Conservation (phyloP, 2,888 invertebrate species). For the Cactoblastis cactorum region DNA sequence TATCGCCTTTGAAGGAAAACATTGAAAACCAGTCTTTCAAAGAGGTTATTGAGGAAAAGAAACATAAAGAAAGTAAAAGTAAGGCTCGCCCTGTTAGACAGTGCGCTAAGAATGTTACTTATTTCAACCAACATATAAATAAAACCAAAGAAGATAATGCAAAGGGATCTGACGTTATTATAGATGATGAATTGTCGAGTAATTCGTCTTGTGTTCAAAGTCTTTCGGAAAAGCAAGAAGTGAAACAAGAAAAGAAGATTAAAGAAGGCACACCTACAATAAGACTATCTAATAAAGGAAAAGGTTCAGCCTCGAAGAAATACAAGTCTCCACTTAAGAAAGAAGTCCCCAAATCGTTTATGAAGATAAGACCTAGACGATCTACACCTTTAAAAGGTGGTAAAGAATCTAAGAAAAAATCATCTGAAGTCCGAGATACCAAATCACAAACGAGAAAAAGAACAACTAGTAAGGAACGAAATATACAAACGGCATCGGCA, state of each 20-base stretch:
- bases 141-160: conserved; percentile 24
- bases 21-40: conserved; percentile 23
- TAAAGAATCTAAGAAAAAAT: conserved; percentile 34
- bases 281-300: conserved; percentile 26
- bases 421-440: conserved; percentile 25
- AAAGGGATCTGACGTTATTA: conserved; percentile 34
- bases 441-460: conserved; percentile 31
- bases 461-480: conserved; percentile 41
- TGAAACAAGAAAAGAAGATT: conserved; percentile 25
- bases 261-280: conserved; percentile 30
- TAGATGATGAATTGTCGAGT: conserved; percentile 38
- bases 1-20: conserved; percentile 37
- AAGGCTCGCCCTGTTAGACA: conserved; percentile 57
- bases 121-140: conserved; percentile 34
- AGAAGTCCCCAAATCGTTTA: conserved; percentile 48
- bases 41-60: conserved; percentile 26
- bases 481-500: conserved; percentile 25
- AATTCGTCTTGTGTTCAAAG: conserved; percentile 37
- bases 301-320: conserved; percentile 27
- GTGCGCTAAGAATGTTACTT: conserved; percentile 71
- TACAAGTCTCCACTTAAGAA: conserved; percentile 50
- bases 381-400: conserved; percentile 51
- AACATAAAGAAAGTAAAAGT: conserved; percentile 24
- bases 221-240: conserved; percentile 30
- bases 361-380: conserved; percentile 62